Conservation (phyloP, 1,140 invertebrate species). For the Acromyrmex echinatior region DNA sequence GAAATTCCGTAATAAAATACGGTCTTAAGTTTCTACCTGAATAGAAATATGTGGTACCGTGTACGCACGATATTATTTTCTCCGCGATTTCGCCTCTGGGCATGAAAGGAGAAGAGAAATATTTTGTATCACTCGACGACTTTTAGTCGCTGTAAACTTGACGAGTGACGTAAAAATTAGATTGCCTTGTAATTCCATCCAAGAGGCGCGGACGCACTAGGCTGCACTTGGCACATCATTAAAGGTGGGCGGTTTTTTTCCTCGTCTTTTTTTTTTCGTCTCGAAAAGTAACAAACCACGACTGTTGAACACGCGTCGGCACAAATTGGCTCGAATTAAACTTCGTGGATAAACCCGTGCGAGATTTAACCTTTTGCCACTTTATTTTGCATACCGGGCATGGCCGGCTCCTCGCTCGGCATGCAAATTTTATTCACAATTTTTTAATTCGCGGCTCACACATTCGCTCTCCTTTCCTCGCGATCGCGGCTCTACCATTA, state of each 20-base stretch:
- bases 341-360: conserved; percentile 75
- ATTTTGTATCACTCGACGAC: neutral
- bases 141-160: neutral
- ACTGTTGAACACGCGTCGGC: conserved; percentile 68
- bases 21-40: neutral
- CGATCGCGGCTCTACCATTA: neutral
- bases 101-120: conserved; percentile 20
- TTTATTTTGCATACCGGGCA: neutral
- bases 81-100: neutral
- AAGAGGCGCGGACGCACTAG: conserved; percentile 9
- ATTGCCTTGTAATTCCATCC: conserved; percentile 58
- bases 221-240: conserved; percentile 25
- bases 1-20: conserved; percentile 27
- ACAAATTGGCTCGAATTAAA: conserved; percentile 79
- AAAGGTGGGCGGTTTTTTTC: conserved; percentile 59
- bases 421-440: conserved; percentile 50
- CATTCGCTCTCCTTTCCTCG: neutral
- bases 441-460: conserved; percentile 38
- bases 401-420: neutral
- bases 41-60: neutral
- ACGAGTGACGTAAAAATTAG: conserved; percentile 4
- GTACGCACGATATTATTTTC: neutral
- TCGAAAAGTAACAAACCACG: conserved; percentile 63
- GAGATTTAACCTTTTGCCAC: conserved; percentile 51
- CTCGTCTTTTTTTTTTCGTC: conserved; percentile 20